phyloP scores from a whole-genome alignment of 2,113 vertebrate genomes.

The Chrysochloris asiatica region DNA sequence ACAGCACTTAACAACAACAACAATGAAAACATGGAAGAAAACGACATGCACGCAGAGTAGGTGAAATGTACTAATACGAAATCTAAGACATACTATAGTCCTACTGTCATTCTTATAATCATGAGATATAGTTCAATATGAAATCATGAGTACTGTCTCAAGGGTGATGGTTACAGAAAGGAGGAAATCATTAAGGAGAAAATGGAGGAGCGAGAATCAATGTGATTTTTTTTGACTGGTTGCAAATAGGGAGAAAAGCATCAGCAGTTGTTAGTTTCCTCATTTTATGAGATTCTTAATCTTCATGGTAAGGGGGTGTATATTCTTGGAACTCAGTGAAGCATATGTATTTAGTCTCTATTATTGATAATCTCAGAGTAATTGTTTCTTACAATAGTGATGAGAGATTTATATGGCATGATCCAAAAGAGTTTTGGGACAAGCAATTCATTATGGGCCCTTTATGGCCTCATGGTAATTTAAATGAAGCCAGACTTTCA shows the following conservation, averaged over 20 bases:
- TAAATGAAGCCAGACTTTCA: conserved; percentile 31
- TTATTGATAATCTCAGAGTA: conserved; percentile 3
- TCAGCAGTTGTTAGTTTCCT: not conserved
- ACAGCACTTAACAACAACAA: too few relatives aligned
- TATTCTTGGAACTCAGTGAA: not conserved
- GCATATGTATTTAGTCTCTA: not conserved
- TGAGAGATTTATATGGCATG: conserved; percentile 4
- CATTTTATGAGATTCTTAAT: not conserved
- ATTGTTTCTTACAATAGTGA: not conserved
- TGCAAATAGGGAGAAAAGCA: not conserved
- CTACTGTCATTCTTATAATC: conserved; percentile 1
- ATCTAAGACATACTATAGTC: not conserved
- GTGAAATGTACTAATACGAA: not conserved
- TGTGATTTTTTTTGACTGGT: not conserved
- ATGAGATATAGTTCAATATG: not conserved
- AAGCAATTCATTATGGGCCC: not conserved
- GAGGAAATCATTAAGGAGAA: conserved; percentile 12
- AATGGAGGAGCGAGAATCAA: not conserved
- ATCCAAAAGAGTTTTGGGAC: not conserved
- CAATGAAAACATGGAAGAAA: not conserved
- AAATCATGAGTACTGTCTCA: not conserved
- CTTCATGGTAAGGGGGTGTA: not conserved
- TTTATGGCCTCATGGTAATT: conserved; percentile 37
- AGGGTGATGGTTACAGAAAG: not conserved
- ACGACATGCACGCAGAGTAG: not conserved